Evolutionary conservation across 2,888 invertebrate genomes (phyloP), one percentile per base, ranked within the genome.

Genomic region (Hirtodrosophila trivittata): DNA sequence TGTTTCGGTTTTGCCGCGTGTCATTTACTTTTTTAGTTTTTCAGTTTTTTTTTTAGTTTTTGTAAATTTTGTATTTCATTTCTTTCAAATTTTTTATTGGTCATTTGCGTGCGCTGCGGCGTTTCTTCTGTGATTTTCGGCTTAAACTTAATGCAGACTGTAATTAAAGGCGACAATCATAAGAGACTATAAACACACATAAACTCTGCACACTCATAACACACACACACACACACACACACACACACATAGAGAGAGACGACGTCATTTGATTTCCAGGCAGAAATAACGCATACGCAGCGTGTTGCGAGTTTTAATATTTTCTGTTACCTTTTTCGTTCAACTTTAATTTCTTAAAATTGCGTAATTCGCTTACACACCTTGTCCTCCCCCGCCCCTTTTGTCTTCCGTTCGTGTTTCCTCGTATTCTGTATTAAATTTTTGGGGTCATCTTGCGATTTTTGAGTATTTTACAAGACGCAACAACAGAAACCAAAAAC

Each of bases 381-480:
- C 42, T 21, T 50, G 49, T 32, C 50, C 38, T 56, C 54, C 14
- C 32, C 1, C 28, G 2, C 18, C 37, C 38, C 32, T 18, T 33
- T 46, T 35, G 13, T 51, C 16, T n/a, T 28, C 12, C 21, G 18
- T 43, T 16, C 69, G 57, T 75, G 28, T 49, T 51, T 42, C 10
- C 13, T 55, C 35, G 7, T 28, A 28, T 21, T 21, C 18, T 5
- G 30, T n/a, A 59, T 59, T 51, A 72, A 66, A 78, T 39, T 76
- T 81, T 86, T 81, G 71, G 71, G 86, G 86, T 84, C 86, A 84
- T 86, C 85, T 84, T 72, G 84, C 86, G 66, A 78, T 86, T 86
- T 80, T 64, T 45, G 59, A 21, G 57, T 71, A 62, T 77, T 69
- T 70, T 65, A 69, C 51, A 67, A 57, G 8, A 60, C 38, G 9